Evolutionary conservation across 1,140 invertebrate genomes (phyloP).

Genomic region (Copidosoma floridanum): DNA sequence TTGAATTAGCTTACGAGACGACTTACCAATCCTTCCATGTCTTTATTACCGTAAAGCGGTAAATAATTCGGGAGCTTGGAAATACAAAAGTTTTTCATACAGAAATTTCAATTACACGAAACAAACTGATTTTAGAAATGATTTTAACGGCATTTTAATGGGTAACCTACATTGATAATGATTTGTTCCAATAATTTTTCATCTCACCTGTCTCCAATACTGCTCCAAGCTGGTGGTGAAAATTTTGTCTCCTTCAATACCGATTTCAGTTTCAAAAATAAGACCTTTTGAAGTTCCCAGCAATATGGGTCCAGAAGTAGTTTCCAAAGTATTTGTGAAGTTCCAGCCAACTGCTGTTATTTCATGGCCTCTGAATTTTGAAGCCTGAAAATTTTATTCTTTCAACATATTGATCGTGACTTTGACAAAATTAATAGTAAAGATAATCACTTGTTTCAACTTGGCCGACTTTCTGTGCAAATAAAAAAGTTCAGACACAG

Average conservation of each 20-base stretch:
- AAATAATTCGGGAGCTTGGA: conserved; percentile 71
- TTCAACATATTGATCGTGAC: too few species aligned
- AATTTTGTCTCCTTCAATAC: conserved; percentile 76
- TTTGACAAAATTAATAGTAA: too few species aligned
- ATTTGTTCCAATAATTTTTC: not conserved
- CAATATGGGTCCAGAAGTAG: conserved; percentile 75
- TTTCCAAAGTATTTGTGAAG: conserved; percentile 69
- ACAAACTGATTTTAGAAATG: too few species aligned
- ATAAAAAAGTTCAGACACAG: conserved; percentile 75
- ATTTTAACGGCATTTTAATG: too few species aligned
- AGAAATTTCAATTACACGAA: too few species aligned
- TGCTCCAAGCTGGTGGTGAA: conserved; percentile 74
- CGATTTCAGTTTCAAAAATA: conserved; percentile 89
- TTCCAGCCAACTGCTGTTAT: conserved; percentile 93
- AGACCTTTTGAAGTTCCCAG: conserved; percentile 87
- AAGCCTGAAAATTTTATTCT: conserved; percentile 42
- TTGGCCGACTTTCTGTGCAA: conserved; percentile 67
- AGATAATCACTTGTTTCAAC: conserved; percentile 65
- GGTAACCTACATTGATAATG: too few species aligned
- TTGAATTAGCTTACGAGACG: too few species aligned
- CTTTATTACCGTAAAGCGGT: conserved; percentile 68
- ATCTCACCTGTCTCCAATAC: conserved; percentile 81
- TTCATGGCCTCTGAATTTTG: conserved; percentile 76
- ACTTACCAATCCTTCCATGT: conserved; percentile 72
- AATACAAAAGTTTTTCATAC: conserved; percentile 28